These are phyloP conservation scores for Orbicella faveolata DNA, from an alignment of 64 coral and sea anemone species.

Conservation along the genomic window DNA sequence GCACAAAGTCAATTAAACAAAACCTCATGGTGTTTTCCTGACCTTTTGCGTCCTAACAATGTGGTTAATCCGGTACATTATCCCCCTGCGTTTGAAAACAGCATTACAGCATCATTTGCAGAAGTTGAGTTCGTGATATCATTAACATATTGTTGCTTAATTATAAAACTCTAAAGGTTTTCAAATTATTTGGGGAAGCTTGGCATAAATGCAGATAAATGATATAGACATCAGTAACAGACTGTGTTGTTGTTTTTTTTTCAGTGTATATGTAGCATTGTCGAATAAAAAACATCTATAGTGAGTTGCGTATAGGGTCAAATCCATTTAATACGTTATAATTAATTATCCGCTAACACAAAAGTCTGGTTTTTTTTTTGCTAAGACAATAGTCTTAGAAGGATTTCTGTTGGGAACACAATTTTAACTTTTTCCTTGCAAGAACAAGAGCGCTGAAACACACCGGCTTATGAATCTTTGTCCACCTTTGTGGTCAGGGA, in stretches of 20 bases:
- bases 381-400: no score
- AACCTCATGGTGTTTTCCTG: not conserved
- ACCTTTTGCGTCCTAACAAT: not conserved
- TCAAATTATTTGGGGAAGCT: not conserved
- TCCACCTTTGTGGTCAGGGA: not conserved
- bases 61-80: not conserved
- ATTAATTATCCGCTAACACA: no score
- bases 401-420: no score
- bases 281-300: not conserved
- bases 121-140: not conserved
- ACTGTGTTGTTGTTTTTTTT: not conserved
- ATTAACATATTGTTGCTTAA: not conserved
- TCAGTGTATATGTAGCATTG: not conserved
- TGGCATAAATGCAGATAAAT: not conserved
- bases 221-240: not conserved
- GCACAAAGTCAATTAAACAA: not conserved
- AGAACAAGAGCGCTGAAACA: no score
- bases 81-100: not conserved
- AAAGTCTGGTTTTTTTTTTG: no score
- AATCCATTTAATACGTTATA: no score
- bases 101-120: not conserved
- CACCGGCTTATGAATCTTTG: no score
- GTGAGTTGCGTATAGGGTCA: not conserved
- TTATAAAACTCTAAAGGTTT: not conserved
- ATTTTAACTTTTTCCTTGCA: no score